Percentiles rank a stretch among this genome's conserved stretches.
phyloP scores from a whole-genome alignment of 1,140 invertebrate species.

The Megalopta genalis region DNA sequence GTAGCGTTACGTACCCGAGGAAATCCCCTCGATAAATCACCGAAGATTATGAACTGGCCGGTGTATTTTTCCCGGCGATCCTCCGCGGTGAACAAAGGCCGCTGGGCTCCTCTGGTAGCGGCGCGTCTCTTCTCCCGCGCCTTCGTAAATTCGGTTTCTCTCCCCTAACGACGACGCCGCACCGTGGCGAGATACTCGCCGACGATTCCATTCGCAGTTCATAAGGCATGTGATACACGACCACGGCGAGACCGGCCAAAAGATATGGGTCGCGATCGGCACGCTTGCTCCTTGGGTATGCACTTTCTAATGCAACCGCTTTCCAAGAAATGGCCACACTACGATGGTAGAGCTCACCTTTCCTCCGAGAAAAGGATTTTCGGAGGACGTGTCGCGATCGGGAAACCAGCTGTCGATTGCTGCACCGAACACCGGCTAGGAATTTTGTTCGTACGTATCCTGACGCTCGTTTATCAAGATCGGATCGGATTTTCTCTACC shows the following conservation, averaged over 20 bases:
- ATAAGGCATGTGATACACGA: conserved; percentile 2
- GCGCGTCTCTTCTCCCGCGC: background rate
- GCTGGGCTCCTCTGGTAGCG: background rate
- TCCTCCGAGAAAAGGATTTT: conserved; percentile 30
- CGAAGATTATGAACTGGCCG: conserved; percentile 15
- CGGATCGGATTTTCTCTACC: too few species aligned
- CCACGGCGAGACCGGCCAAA: background rate
- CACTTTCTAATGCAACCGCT: conserved; percentile 57
- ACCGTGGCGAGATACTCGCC: background rate
- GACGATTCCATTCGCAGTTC: conserved; percentile 1
- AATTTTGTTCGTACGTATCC: too few species aligned
- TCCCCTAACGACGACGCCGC: background rate
- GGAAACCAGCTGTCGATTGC: background rate
- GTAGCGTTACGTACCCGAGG: background rate
- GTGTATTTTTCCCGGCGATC: background rate
- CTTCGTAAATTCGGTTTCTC: conserved; percentile 8
- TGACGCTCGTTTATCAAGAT: too few species aligned
- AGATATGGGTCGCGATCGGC: conserved; percentile 52
- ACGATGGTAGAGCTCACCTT: conserved; percentile 27
- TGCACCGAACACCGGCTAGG: conserved; percentile 10
- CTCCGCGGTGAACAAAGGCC: conserved; percentile 7
- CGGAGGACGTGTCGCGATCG: background rate
- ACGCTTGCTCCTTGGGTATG: conserved; percentile 27
- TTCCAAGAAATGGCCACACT: conserved; percentile 50
- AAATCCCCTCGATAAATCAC: conserved; percentile 31